Percentiles rank a stretch among this genome's conserved stretches.
Evolutionary conservation across 2,888 invertebrate genomes (phyloP).

Genomic region (Anticlea derivata): DNA sequence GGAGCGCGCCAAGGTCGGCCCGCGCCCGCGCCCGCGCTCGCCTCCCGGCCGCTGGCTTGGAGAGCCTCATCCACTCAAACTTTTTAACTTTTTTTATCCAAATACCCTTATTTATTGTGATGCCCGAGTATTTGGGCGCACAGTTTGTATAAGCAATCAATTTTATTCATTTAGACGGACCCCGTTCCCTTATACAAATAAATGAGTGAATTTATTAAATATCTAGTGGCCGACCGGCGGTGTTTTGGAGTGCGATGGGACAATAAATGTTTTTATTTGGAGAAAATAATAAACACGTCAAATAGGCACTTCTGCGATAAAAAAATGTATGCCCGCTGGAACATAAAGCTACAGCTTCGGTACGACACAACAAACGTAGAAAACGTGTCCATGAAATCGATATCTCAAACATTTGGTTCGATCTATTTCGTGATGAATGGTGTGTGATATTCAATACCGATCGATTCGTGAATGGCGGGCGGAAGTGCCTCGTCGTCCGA

Average conservation of each 20-base stretch:
- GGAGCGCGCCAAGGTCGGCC: slow-evolving; percentile 75
- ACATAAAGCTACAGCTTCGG: slow-evolving; percentile 33
- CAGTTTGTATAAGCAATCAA: slow-evolving; percentile 84
- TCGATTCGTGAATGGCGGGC: slow-evolving; percentile 74
- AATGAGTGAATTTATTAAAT: slow-evolving; percentile 61
- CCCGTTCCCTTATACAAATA: slow-evolving; percentile 76
- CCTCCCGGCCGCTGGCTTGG: slow-evolving; percentile 40
- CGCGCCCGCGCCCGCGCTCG: slow-evolving; percentile 50
- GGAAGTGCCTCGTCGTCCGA: slow-evolving; percentile 55
- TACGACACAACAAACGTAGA: slow-evolving; percentile 50
- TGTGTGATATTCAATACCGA: slow-evolving; percentile 67
- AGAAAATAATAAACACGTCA: slow-evolving; percentile 27
- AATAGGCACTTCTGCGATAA: slow-evolving; percentile 24
- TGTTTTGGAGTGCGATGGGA: slow-evolving; percentile 8
- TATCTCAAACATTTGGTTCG: slow-evolving; percentile 69
- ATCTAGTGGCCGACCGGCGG: slow-evolving; percentile 11
- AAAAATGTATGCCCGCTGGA: slow-evolving; percentile 20
- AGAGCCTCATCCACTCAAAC: slow-evolving; percentile 56
- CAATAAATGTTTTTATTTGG: slow-evolving; percentile 22
- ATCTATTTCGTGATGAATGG: slow-evolving; percentile 77
- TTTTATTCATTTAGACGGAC: slow-evolving; percentile 82
- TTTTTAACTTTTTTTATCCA: slow-evolving; percentile 67
- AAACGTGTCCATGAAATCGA: slow-evolving; percentile 70
- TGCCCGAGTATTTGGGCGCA: slow-evolving; percentile 81
- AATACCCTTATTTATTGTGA: slow-evolving; percentile 81